These are phyloP conservation scores for Belgica antarctica DNA, from an alignment of 2,888 invertebrate genomes.

Conservation along the genomic window DNA sequence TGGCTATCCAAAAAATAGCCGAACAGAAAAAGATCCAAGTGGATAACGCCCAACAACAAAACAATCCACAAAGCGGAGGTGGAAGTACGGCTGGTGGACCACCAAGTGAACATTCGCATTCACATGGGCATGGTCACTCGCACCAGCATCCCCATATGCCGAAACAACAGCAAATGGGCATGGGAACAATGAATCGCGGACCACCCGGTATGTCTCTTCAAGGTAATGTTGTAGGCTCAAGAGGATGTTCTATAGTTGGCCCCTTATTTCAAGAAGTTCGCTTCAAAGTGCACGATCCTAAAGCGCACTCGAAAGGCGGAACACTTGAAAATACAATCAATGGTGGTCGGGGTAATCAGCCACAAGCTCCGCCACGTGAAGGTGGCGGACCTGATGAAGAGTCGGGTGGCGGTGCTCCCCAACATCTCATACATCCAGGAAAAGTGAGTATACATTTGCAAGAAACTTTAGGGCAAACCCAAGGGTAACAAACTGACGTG, in stretches of 20 bases:
- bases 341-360: conserved; percentile 65
- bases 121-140: conserved; percentile 56
- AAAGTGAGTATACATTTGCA: conserved; percentile 59
- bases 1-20: conserved; percentile 86
- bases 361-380: conserved; percentile 55
- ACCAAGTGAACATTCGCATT: conserved; percentile 57
- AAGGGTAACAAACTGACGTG: too few relatives aligned
- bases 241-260: conserved; percentile 63
- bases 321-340: conserved; percentile 89
- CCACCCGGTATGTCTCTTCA: conserved; percentile 58
- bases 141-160: conserved; percentile 58
- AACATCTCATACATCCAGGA: conserved; percentile 80
- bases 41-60: conserved; percentile 72
- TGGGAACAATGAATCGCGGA: conserved; percentile 54
- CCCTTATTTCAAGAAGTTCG: conserved; percentile 85
- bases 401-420: conserved; percentile 58
- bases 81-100: conserved; percentile 54
- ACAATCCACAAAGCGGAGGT: conserved; percentile 61
- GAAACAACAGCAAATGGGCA: conserved; percentile 52
- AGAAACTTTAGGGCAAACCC: too few relatives aligned
- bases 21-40: conserved; percentile 86
- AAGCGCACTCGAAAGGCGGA: conserved; percentile 89
- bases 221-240: conserved; percentile 56
- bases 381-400: conserved; percentile 54
- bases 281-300: conserved; percentile 92